Percentiles rank a stretch among this genome's conserved stretches.
Evolutionary conservation across 2,797 vertebrate genomes (phyloP).

Genomic region (Acropternis orthonyx): DNA sequence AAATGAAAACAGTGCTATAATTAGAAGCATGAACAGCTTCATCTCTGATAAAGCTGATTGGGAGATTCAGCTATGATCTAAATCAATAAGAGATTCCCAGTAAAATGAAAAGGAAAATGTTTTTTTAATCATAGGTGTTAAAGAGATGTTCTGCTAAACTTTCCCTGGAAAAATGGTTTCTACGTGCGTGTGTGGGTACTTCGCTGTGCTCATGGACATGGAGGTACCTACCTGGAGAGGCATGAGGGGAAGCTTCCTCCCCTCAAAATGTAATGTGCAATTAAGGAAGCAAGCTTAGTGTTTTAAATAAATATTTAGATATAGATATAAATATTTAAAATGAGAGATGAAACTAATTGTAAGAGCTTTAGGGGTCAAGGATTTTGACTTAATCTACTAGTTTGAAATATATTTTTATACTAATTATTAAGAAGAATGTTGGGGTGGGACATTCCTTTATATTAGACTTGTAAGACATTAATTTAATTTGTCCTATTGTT

Average conservation of each 20-base stretch:
- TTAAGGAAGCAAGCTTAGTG: not conserved
- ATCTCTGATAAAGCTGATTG: not conserved
- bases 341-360: not conserved
- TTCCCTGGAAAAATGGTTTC: not conserved
- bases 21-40: not conserved
- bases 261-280: not conserved
- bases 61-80: not conserved
- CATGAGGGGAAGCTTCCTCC: not conserved
- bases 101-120: not conserved
- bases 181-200: not conserved
- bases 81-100: not conserved
- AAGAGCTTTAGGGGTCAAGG: not conserved
- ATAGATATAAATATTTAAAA: not conserved
- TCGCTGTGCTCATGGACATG: fast-evolving
- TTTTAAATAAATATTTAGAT: not conserved
- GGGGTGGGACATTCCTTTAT: not conserved
- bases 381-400: not conserved
- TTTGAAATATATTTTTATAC: slow-evolving; percentile 17
- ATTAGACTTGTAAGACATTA: slow-evolving; percentile 46
- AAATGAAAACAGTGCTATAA: not conserved
- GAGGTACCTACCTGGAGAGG: not conserved
- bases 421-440: not conserved
- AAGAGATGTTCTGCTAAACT: not conserved
- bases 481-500: slow-evolving; percentile 21
- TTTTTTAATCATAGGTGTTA: not conserved